Evolutionary conservation across 2,888 invertebrate species (phyloP), one percentile per base, ranked within the genome.

Genomic region (Polydrusus tereticollis): DNA sequence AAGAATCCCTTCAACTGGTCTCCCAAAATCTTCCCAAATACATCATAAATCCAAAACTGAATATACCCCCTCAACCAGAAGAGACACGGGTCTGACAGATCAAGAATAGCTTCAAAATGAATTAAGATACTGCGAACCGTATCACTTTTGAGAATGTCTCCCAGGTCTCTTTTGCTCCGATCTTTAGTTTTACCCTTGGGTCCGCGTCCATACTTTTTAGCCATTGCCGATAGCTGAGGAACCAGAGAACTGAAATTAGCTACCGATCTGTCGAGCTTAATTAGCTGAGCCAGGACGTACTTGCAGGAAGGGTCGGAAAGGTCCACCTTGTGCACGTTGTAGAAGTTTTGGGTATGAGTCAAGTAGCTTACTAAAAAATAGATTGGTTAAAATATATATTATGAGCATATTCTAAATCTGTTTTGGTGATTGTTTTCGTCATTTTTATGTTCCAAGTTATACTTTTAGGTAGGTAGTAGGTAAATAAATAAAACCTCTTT

Each of bases 291-390:
- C 1, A 67, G 12, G 16, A 67, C 4, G 43, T 45, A 67, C 12
- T 67, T 67, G 45, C 67, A 67, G 5, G 67, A 41, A 5, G 67
- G 58, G 41, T 67, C 58, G 1, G 67, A 41, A 8, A 45, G 18
- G 58, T 67, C 67, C n/a, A 45, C 14, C 33, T 67, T 67, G n/a
- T 7, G 20, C 0, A 67, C 43, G 5, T 45, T 21, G 45, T 58
- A 58, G 21, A 12, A 29, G 36, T 33, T 16, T 33, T 18, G 33
- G 6, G 16, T 6, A 7, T 6, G 6, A 4, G 10, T 43, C 18
- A 0, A 18, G 43, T 43, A 18, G 43, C 18, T 43, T 43, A 43
- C 43, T 43, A 36, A 36, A 36, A 36, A 36, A 36, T 12, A 36
- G 10, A 36, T 7, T 26, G 3, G 26, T 26, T 26, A 26, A 26